A percentile compares a stretch with the other conserved stretches of the same genome.
phyloP scores from a whole-genome alignment of 2,888 invertebrate species.

The Sarcophaga carnaria region DNA sequence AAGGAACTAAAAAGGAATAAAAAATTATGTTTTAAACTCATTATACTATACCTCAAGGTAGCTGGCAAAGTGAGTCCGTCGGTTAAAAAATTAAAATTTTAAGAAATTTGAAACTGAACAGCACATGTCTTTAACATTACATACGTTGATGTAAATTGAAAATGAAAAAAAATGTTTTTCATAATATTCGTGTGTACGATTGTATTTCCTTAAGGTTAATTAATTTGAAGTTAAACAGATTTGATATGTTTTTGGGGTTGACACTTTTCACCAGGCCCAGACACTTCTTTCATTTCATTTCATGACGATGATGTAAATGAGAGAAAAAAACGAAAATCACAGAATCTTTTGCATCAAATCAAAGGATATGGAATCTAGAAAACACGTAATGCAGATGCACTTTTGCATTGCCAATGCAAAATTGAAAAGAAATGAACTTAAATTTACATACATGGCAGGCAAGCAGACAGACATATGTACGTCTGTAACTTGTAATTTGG shows the following conservation, averaged over 20 bases:
- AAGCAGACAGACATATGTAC: not conserved
- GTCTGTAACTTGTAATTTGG: constrained; percentile 8
- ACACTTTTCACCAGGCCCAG: constrained; percentile 63
- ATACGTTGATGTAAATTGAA: not conserved
- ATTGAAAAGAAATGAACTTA: not conserved
- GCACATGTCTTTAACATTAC: no score
- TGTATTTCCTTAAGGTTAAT: constrained; percentile 60
- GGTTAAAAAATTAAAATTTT: no score
- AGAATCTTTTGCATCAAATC: constrained; percentile 45
- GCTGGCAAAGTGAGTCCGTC: no score
- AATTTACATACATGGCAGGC: not conserved
- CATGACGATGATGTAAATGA: not conserved
- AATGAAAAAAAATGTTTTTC: not conserved
- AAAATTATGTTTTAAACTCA: not conserved
- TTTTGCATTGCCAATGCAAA: not conserved
- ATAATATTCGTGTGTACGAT: not conserved
- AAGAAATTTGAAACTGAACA: no score
- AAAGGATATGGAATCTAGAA: constrained; percentile 43
- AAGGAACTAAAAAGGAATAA: no score
- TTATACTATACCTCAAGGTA: no score
- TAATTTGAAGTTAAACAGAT: constrained; percentile 57
- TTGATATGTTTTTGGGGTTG: constrained; percentile 65
- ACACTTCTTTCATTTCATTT: constrained; percentile 27
- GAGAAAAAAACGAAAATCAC: not conserved
- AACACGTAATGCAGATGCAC: not conserved